Percentiles rank a stretch among this genome's conserved stretches.
phyloP scores from a whole-genome alignment of 92 coral and sea anemone genomes.

The Nematostella vectensis region DNA sequence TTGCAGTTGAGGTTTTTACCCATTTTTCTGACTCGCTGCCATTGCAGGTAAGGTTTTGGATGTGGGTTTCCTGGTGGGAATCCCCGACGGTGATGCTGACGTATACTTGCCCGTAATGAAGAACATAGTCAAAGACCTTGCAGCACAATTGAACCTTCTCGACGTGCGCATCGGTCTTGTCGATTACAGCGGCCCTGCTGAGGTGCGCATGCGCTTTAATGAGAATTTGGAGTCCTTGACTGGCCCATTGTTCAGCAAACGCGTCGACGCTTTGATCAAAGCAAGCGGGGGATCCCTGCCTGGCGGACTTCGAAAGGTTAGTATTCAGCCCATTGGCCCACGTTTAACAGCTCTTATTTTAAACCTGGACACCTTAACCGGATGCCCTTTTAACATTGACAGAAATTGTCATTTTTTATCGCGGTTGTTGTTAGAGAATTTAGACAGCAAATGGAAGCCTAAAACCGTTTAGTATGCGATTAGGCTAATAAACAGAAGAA shows the following conservation, averaged over 20 bases:
- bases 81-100: slow-evolving; percentile 45
- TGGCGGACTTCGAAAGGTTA: slow-evolving; percentile 57
- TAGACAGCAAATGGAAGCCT: too few species aligned
- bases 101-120: slow-evolving; percentile 50
- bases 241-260: slow-evolving; percentile 27
- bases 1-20: too few species aligned
- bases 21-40: too few species aligned
- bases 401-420: too few species aligned
- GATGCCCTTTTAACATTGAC: too few species aligned
- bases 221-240: slow-evolving; percentile 10
- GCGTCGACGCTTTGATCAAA: slow-evolving; percentile 21
- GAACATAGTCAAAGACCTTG: slow-evolving; percentile 40
- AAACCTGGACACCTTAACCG: too few species aligned
- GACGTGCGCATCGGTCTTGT: slow-evolving; percentile 69
- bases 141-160: slow-evolving; percentile 24
- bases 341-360: too few species aligned
- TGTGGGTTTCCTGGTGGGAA: slow-evolving; percentile 74
- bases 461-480: too few species aligned
- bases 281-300: slow-evolving; percentile 50
- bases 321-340: too few species aligned
- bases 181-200: slow-evolving; percentile 72
- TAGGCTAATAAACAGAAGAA: too few species aligned
- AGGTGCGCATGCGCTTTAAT: slow-evolving; percentile 44
- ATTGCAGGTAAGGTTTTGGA: slow-evolving; percentile 31
- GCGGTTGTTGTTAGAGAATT: too few species aligned